phyloP scores from a whole-genome alignment of 2,113 vertebrate species.

The Leptobrachium leishanense region DNA sequence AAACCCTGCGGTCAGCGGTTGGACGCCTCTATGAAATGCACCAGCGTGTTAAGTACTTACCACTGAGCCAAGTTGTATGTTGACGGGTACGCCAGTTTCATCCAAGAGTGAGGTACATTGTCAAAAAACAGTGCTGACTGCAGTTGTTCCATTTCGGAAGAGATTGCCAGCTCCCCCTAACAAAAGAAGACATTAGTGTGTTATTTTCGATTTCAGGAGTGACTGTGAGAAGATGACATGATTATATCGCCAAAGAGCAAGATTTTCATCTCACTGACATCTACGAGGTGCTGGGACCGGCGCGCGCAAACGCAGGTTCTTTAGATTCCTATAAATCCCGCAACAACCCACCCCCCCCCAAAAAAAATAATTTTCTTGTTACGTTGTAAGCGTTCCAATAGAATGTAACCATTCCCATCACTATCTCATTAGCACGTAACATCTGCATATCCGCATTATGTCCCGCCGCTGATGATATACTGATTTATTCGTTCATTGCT shows the following conservation, averaged over 20 bases:
- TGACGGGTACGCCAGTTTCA: slow-evolving; percentile 86
- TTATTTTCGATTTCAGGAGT: slow-evolving; percentile 81
- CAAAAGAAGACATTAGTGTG: slow-evolving; percentile 95
- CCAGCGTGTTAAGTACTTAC: slow-evolving; percentile 60
- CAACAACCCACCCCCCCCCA: slow-evolving; percentile 29
- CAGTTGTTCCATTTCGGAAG: slow-evolving; percentile 88
- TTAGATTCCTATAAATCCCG: slow-evolving; percentile 53
- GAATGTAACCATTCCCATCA: no score
- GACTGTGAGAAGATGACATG: slow-evolving; percentile 90
- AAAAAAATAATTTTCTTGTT: no score
- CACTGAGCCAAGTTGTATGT: slow-evolving; percentile 76
- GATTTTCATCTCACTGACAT: slow-evolving; percentile 65
- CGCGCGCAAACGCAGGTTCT: slow-evolving; percentile 61
- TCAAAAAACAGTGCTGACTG: slow-evolving; percentile 89
- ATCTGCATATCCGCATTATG: no score
- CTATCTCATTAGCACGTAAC: no score
- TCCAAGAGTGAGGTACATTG: slow-evolving; percentile 89
- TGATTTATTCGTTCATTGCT: no score
- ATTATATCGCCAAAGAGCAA: slow-evolving; percentile 82
- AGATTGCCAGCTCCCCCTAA: slow-evolving; percentile 94
- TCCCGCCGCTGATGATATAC: no score
- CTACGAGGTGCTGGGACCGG: slow-evolving; percentile 68
- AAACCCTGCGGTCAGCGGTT: not conserved
- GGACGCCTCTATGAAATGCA: slow-evolving; percentile 22
- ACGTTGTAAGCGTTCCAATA: no score